Conservation (phyloP, 2,888 invertebrate genomes). For the Dryobota labecula region DNA sequence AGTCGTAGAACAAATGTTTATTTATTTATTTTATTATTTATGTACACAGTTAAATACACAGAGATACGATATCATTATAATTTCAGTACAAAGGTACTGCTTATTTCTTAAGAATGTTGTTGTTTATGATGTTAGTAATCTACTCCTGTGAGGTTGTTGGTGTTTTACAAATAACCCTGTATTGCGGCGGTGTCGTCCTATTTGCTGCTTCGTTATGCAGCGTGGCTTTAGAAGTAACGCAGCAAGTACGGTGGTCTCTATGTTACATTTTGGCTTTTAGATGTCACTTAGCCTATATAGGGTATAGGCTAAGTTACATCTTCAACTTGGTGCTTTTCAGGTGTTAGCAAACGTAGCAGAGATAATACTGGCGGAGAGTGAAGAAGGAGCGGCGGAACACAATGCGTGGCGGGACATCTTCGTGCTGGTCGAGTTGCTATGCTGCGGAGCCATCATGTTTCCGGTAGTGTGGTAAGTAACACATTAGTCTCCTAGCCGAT, state of each 20-base stretch:
- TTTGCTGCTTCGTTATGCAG: neutral
- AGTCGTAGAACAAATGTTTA: no score
- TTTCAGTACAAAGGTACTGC: no score
- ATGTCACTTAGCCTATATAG: neutral
- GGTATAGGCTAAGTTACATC: no score
- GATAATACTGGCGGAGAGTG: slow-evolving; percentile 99
- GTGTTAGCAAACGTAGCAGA: slow-evolving; percentile 99
- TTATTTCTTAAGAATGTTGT: no score
- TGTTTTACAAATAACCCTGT: no score
- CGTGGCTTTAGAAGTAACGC: neutral
- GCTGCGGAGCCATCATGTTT: slow-evolving; percentile 98
- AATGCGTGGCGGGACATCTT: slow-evolving; percentile 98
- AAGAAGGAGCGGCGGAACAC: slow-evolving; percentile 97
- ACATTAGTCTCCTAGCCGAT: neutral
- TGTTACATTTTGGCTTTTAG: neutral
- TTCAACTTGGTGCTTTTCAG: slow-evolving; percentile 83
- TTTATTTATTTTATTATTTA: no score
- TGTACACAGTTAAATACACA: no score
- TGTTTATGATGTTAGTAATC: no score
- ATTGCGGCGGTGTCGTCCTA: neutral
- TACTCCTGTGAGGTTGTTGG: no score
- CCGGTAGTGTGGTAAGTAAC: slow-evolving; percentile 98
- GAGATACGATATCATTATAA: no score
- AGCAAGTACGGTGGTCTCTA: neutral
- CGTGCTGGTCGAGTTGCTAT: slow-evolving; percentile 97